A percentile compares a stretch with the other conserved stretches of the same genome.
These are phyloP conservation scores for Indicator maculatus DNA, from an alignment of 2,113 vertebrate genomes.

Conservation along the genomic window DNA sequence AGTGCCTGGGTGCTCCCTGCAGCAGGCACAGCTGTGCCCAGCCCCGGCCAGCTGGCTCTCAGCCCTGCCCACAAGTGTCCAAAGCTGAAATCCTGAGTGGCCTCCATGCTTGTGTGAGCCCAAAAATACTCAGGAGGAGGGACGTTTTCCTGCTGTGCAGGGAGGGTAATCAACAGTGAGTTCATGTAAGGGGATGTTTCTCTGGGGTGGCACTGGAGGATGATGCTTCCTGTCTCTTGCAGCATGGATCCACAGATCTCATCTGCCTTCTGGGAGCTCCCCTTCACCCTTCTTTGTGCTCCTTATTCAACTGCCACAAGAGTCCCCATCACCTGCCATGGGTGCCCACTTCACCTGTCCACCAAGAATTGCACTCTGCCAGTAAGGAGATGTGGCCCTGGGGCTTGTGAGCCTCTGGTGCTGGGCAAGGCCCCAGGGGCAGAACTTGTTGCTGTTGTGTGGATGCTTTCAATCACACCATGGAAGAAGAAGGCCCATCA, in stretches of 20 bases:
- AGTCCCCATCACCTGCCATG: rapidly evolving
- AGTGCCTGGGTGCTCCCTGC: neutral
- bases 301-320: rapidly evolving
- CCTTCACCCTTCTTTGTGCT: neutral
- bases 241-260: neutral
- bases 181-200: neutral
- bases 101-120: neutral
- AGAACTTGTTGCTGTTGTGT: neutral
- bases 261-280: neutral
- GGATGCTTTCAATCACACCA: neutral
- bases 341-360: too few relatives aligned
- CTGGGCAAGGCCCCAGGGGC: neutral
- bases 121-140: neutral
- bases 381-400: rapidly evolving
- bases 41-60: neutral
- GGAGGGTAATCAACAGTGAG: neutral
- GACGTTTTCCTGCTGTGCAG: neutral
- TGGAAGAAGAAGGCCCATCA: neutral
- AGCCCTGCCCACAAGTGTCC: neutral
- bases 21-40: neutral
- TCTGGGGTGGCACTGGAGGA: neutral
- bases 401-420: rapidly evolving
- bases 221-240: neutral
- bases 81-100: neutral
- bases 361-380: neutral